Base-by-base conservation (phyloP, 2,797 vertebrate species). In the Euthynnus affinis region DNA sequence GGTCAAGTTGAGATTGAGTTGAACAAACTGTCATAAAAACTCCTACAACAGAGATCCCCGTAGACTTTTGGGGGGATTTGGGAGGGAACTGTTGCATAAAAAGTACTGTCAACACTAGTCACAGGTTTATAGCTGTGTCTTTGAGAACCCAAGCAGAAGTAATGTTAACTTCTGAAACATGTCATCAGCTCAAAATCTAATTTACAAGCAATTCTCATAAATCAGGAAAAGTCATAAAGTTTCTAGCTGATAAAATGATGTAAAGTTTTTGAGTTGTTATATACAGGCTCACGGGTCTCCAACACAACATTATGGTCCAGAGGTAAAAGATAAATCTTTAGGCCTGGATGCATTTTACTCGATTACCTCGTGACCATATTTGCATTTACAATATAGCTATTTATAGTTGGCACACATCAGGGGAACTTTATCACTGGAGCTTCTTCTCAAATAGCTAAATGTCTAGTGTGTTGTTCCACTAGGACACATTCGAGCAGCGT, bases 51-150 rank as follows among this genome's bases (percentile, higher is more conserved):
- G 9, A 34, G 9, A 34, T 34, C 9, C 6, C 8, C 2, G 9
- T 34, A 29, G 27, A 9, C 17, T 22, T 6, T 29, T 29, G 3
- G 27, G 27, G 27, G 27, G 27, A 65, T 48, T 46, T 52, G 13
- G 8, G 22, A n/a, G 18, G 29, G 58, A 4, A 60, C 9, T 4
- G 9, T 18, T 42, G 29, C 37, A 7, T 49, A 17, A 49, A 49
- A 37, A 9, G 5, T 73, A 14, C 51, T 52, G 40, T 40, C 46
- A 64, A 10, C 53, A 58, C 34, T 34, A 46, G 22, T 27, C n/a
- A 4, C 22, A 70, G 4, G n/a, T 48, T 55, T 23, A 49, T 49
- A 68, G 42, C 37, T 59, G 60, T 63, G 60, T 63, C 14, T 60
- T 3, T 49, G 18, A 56, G 17, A 53, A 14, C 17, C 27, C 14